phyloP scores from a whole-genome alignment of 2,797 vertebrate genomes.

The Mus minutoides region DNA sequence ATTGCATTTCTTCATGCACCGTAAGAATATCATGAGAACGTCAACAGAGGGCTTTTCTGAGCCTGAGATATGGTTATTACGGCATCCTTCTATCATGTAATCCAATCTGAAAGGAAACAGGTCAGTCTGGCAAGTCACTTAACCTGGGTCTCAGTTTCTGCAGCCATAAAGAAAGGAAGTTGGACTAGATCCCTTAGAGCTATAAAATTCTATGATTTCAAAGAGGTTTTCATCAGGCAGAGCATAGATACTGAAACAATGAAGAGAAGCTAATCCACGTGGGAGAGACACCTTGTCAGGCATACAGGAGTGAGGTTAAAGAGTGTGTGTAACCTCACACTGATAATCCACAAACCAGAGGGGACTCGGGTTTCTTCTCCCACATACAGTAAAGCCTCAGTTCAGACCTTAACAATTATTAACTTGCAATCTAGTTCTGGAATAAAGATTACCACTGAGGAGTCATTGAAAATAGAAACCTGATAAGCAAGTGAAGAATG shows the following conservation, averaged over 20 bases:
- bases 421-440: slow-evolving; percentile 70
- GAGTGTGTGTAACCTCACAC: slow-evolving; percentile 66
- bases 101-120: slow-evolving; percentile 78
- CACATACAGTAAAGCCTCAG: slow-evolving; percentile 61
- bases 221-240: slow-evolving; percentile 77
- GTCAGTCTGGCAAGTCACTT: slow-evolving; percentile 77
- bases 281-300: slow-evolving; percentile 65
- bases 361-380: slow-evolving; percentile 58
- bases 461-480: slow-evolving; percentile 71
- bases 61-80: slow-evolving; percentile 60
- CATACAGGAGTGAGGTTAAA: slow-evolving; percentile 51
- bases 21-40: slow-evolving; percentile 49
- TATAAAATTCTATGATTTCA: slow-evolving; percentile 78
- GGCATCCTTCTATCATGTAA: slow-evolving; percentile 60
- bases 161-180: slow-evolving; percentile 74
- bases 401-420: slow-evolving; percentile 73
- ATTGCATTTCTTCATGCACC: slow-evolving; percentile 62
- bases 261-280: slow-evolving; percentile 70
- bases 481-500: slow-evolving; percentile 75
- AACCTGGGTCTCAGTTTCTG: slow-evolving; percentile 73
- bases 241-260: slow-evolving; percentile 74
- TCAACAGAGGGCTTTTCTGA: slow-evolving; percentile 64
- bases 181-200: slow-evolving; percentile 69
- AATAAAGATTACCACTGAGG: slow-evolving; percentile 72
- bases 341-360: slow-evolving; percentile 79